A percentile compares a stretch with the other conserved stretches of the same genome.
Conservation (phyloP, 1,140 invertebrate genomes). For the Drosophila virilis region DNA sequence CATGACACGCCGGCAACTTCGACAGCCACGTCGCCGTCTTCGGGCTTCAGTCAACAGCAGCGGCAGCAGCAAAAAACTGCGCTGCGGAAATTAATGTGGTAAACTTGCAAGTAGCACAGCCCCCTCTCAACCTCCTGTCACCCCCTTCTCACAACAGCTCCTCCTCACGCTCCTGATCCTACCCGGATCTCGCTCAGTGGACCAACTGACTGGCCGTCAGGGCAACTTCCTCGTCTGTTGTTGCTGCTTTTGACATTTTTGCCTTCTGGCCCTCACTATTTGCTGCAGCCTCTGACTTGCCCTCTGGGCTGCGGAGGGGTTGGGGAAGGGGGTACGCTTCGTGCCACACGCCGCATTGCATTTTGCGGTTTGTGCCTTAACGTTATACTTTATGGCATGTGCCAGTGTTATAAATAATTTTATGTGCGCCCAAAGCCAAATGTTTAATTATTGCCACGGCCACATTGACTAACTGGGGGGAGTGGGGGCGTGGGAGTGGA, state of each 20-base stretch:
- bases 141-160: not conserved
- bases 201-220: slow-evolving; percentile 24
- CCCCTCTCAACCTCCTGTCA: not conserved
- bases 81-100: slow-evolving; percentile 75
- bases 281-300: not conserved
- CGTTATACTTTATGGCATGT: slow-evolving; percentile 71
- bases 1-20: slow-evolving; percentile 48
- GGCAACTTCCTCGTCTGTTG: slow-evolving; percentile 39
- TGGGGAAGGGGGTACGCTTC: not conserved
- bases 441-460: slow-evolving; percentile 63
- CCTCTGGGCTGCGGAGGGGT: too few relatives aligned
- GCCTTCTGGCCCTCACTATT: slow-evolving; percentile 12
- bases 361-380: slow-evolving; percentile 73
- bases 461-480: slow-evolving; percentile 15
- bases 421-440: slow-evolving; percentile 39
- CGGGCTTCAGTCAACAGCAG: slow-evolving; percentile 47
- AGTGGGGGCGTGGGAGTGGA: slow-evolving; percentile 40
- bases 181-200: not conserved
- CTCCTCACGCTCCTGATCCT: too few relatives aligned
- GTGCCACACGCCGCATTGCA: slow-evolving; percentile 24
- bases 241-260: slow-evolving; percentile 59
- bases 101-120: slow-evolving; percentile 56
- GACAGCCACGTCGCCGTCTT: slow-evolving; percentile 55
- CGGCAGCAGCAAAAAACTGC: slow-evolving; percentile 24
- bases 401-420: slow-evolving; percentile 72